phyloP scores from a whole-genome alignment of 2,797 vertebrate genomes.

The Phataginus tricuspis region DNA sequence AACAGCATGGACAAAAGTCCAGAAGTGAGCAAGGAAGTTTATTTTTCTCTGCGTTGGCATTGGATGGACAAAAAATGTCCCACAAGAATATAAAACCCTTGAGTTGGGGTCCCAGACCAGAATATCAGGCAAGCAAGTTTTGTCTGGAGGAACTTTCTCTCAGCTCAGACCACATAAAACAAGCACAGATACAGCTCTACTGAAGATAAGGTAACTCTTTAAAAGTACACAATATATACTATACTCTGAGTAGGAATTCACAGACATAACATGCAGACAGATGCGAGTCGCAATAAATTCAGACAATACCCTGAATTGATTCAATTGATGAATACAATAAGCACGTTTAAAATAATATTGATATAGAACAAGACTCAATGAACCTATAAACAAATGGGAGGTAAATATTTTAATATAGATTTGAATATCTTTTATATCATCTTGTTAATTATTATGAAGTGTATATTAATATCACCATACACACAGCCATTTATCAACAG shows the following conservation, averaged over 20 bases:
- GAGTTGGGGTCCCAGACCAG: background rate
- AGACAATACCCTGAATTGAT: background rate
- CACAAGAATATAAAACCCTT: background rate
- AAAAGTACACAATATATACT: background rate
- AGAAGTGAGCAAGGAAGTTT: background rate
- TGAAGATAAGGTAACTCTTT: background rate
- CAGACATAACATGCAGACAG: background rate
- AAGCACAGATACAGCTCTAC: background rate
- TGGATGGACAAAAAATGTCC: background rate
- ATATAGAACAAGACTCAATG: background rate
- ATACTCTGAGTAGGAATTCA: background rate
- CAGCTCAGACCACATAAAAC: background rate
- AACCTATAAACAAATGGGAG: background rate
- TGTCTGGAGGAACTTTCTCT: background rate
- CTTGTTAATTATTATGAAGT: constrained; percentile 44
- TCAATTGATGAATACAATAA: background rate
- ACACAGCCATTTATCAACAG: background rate
- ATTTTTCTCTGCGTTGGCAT: background rate
- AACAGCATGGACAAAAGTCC: background rate
- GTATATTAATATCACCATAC: background rate
- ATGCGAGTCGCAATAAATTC: background rate
- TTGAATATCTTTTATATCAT: background rate
- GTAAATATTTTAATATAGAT: background rate
- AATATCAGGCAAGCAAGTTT: background rate
- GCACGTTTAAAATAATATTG: background rate